A percentile compares a stretch with the other conserved stretches of the same genome.
These are phyloP conservation scores for Trichogramma pretiosum DNA, from an alignment of 1,140 invertebrate genomes.

Conservation along the genomic window DNA sequence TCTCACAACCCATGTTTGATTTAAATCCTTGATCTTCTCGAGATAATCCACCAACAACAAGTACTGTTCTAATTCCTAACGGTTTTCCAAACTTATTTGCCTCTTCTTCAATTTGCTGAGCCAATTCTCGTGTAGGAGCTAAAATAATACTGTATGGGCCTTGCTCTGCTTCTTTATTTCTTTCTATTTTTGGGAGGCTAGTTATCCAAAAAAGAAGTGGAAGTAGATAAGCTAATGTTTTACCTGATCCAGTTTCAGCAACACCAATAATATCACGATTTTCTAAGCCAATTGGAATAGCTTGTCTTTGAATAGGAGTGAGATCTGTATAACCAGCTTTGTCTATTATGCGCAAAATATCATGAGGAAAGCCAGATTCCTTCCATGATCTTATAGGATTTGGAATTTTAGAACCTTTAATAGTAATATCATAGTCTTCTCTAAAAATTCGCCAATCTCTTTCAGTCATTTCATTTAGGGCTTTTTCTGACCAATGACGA, in stretches of 20 bases:
- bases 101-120: slow-evolving; percentile 99
- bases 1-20: slow-evolving; percentile 93
- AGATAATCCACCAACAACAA: slow-evolving; percentile 95
- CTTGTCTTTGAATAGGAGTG: slow-evolving; percentile 97
- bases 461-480: slow-evolving; percentile 91
- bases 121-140: slow-evolving; percentile 96
- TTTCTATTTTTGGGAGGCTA: slow-evolving; percentile 89
- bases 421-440: slow-evolving; percentile 98
- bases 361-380: slow-evolving; percentile 81
- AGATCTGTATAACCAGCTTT: slow-evolving; percentile 96
- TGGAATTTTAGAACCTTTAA: slow-evolving; percentile 95
- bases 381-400: slow-evolving; percentile 93
- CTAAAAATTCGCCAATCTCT: slow-evolving; percentile 99
- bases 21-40: slow-evolving; percentile 98
- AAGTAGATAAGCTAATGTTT: slow-evolving; percentile 97
- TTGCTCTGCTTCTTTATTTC: slow-evolving; percentile 83
- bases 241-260: slow-evolving; percentile 93
- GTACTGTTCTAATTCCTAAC: slow-evolving; percentile 90
- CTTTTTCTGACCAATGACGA: slow-evolving; percentile 97
- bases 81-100: slow-evolving; percentile 94
- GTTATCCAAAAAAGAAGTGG: slow-evolving; percentile 97
- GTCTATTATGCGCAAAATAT: slow-evolving; percentile 91
- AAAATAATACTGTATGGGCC: slow-evolving; percentile 99
- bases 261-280: slow-evolving; percentile 99
- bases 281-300: slow-evolving; percentile 96